Percentiles rank a stretch among this genome's conserved stretches.
These are phyloP conservation scores for Cephus spinipes DNA, from an alignment of 2,888 invertebrate genomes.

Conservation along the genomic window DNA sequence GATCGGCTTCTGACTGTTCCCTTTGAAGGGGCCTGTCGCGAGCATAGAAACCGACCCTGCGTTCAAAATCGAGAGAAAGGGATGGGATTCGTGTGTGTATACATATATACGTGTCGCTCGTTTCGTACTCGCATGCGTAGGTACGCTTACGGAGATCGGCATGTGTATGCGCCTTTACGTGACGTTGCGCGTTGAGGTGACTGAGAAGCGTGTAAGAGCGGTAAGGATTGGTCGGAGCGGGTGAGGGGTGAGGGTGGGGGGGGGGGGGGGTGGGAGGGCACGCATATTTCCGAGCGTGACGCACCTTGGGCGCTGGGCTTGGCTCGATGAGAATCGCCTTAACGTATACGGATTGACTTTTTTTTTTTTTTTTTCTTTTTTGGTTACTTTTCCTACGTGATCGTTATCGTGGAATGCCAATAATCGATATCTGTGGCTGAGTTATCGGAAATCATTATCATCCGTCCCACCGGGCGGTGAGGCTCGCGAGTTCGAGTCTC, in stretches of 20 bases:
- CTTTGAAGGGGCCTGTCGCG: too few relatives aligned
- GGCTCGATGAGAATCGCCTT: conserved; percentile 31
- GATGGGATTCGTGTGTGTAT: background rate
- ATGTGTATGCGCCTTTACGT: background rate
- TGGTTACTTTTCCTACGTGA: background rate
- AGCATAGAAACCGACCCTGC: background rate
- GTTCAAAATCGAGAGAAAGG: background rate
- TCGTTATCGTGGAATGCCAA: background rate
- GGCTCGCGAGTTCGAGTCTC: background rate
- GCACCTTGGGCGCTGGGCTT: conserved; percentile 54
- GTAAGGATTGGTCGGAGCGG: background rate
- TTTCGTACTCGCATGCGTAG: background rate
- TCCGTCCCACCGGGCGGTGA: background rate
- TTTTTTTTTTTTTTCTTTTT: background rate
- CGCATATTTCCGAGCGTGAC: conserved; percentile 58
- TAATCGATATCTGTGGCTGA: background rate
- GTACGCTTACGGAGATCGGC: background rate
- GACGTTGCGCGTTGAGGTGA: background rate
- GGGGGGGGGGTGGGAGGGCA: conserved; percentile 25
- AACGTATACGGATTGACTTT: background rate
- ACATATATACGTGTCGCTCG: background rate
- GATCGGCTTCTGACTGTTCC: background rate
- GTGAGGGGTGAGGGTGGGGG: conserved; percentile 11
- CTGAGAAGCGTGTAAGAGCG: background rate
- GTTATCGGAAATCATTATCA: background rate